Conservation (phyloP, 2,888 invertebrate species). For the Xestia ashworthii region DNA sequence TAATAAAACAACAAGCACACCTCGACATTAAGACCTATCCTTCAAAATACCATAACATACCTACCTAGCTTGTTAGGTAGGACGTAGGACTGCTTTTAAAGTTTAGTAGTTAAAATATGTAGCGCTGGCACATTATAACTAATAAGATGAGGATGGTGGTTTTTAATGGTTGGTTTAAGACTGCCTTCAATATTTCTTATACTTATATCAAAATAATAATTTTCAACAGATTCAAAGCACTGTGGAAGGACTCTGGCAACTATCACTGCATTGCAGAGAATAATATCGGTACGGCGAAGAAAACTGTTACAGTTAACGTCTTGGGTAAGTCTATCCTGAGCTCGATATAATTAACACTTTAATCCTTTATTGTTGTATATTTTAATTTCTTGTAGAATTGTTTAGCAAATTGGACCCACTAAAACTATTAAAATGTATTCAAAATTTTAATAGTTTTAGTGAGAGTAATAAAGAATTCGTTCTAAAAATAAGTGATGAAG, state of each 20-base stretch:
- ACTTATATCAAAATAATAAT: background rate
- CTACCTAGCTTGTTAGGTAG: background rate
- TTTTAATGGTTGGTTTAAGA: background rate
- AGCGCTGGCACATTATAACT: background rate
- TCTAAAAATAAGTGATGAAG: background rate
- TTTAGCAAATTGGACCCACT: background rate
- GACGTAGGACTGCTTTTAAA: background rate
- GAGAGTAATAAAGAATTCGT: background rate
- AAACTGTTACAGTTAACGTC: slow-evolving; percentile 76
- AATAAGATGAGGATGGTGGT: background rate
- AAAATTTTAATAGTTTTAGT: background rate
- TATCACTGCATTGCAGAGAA: slow-evolving; percentile 85
- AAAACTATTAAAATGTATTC: background rate
- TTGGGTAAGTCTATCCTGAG: slow-evolving; percentile 74
- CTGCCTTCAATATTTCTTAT: background rate
- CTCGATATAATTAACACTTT: background rate
- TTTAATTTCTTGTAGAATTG: background rate
- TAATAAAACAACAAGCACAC: background rate
- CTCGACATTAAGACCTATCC: background rate
- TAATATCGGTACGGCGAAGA: slow-evolving; percentile 74
- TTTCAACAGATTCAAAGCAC: slow-evolving; percentile 75
- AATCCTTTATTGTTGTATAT: background rate
- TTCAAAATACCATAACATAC: too few species aligned
- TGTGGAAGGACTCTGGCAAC: slow-evolving; percentile 78
- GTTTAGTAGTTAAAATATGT: background rate